Evolutionary conservation across 2,888 invertebrate species (phyloP), one percentile per base, ranked within the genome.

Genomic region (Cryptocephalus primarius): DNA sequence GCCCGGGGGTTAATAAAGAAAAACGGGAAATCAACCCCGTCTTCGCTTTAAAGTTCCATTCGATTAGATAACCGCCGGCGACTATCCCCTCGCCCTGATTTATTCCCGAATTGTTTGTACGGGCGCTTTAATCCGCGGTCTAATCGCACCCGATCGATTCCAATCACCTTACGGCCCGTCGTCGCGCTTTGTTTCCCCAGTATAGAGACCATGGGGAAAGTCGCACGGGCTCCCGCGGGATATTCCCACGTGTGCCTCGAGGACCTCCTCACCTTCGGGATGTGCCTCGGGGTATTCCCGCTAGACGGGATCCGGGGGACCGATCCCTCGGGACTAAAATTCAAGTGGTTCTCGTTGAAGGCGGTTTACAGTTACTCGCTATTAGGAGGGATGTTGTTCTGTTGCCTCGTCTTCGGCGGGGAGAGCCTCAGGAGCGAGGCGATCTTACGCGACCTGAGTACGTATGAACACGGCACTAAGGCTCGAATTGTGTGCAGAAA

Each of bases 281-380:
- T 39, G 45, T 45, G 32, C 3, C 14, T 40, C n/a, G 45, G 39
- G 14, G 32, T 45, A 8, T 40, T 45, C 40, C 45, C 45, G 13
- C 40, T 45, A 1, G 45, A 45, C 10, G 45, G 45, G 40, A 31
- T 45, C 33, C 39, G 39, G 6, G 39, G 33, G 33, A 39, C 33
- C 2, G 32, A 45, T 45, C 45, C 45, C 32, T 39, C 39, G 4
- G 11, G 14, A 33, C 13, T 45, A 9, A 32, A 39, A 12, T 45
- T 45, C 40, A 40, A 14, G 33, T 13, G 39, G 32, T 22, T 13
- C n/a, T 45, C 45, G 8, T 11, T 11, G 13, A 45, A 32, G 39
- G 32, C 33, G 40, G 32, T 45, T 4, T 40, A 45, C 10, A 33
- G 32, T 9, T 39, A 8, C 12, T 8, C 22, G 10, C 32, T 45